These are phyloP conservation scores for Erpobdella octoculata DNA, from an alignment of 2,888 invertebrate species.

Conservation along the genomic window DNA sequence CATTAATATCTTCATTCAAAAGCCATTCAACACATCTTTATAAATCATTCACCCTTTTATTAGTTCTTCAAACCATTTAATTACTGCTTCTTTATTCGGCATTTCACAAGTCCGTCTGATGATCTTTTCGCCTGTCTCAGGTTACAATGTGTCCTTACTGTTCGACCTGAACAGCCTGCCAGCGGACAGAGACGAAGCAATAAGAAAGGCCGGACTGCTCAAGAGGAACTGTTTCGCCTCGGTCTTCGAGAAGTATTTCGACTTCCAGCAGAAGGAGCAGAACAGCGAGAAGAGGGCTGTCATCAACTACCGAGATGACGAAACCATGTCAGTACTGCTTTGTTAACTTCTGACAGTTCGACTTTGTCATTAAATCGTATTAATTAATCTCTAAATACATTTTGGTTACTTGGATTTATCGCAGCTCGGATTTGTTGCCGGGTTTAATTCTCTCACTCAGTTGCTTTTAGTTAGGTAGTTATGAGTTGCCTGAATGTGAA, in stretches of 20 bases:
- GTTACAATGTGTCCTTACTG: slow-evolving; percentile 86
- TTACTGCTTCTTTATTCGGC: too few species aligned
- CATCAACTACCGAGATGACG: slow-evolving; percentile 95
- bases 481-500: too few species aligned
- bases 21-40: too few species aligned
- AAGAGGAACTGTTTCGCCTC: slow-evolving; percentile 98
- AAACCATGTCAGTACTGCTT: slow-evolving; percentile 71
- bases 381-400: too few species aligned
- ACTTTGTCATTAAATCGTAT: too few species aligned
- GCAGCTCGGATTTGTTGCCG: neutral
- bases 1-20: too few species aligned
- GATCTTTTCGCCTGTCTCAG: slow-evolving; percentile 53
- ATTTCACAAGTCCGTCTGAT: too few species aligned
- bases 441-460: neutral
- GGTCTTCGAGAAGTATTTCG: slow-evolving; percentile 98
- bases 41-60: too few species aligned
- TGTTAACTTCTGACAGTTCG: too few species aligned
- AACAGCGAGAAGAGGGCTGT: slow-evolving; percentile 86
- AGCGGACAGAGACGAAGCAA: slow-evolving; percentile 75
- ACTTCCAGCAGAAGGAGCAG: slow-evolving; percentile 86
- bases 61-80: too few species aligned
- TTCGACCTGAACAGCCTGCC: slow-evolving; percentile 88
- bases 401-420: neutral
- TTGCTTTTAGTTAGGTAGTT: neutral
- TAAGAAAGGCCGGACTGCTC: slow-evolving; percentile 82